These are phyloP conservation scores for Callosobruchus maculatus DNA, from an alignment of 2,888 invertebrate genomes.

Conservation along the genomic window DNA sequence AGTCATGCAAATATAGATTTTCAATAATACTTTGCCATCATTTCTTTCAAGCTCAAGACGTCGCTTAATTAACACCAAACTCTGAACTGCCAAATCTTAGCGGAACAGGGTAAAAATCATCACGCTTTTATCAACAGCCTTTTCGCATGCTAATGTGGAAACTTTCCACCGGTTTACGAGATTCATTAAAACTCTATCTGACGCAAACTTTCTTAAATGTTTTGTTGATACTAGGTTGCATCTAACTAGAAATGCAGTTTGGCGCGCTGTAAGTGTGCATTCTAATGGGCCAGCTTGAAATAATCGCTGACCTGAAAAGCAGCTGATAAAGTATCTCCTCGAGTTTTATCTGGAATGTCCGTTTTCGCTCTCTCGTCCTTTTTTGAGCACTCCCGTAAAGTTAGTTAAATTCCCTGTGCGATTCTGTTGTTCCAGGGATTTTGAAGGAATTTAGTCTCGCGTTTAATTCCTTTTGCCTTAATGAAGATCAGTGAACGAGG, in stretches of 20 bases:
- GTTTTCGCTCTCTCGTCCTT: neutral
- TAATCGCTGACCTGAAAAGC: neutral
- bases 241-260: neutral
- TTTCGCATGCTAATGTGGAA: neutral
- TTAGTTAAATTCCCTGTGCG: neutral
- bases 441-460: neutral
- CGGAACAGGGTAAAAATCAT: neutral
- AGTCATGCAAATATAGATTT: neutral
- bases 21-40: neutral
- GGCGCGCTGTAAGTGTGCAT: neutral
- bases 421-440: neutral
- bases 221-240: neutral
- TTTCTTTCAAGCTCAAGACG: too few relatives aligned
- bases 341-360: neutral
- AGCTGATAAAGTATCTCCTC: neutral
- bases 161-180: neutral
- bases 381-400: neutral
- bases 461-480: neutral
- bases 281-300: neutral
- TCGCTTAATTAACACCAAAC: neutral
- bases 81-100: neutral
- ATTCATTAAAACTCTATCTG: neutral
- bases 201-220: neutral
- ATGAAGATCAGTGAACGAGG: neutral
- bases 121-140: neutral